These are phyloP conservation scores for Chaunax sp. DNA, from an alignment of 2,797 vertebrate species.

Conservation along the genomic window DNA sequence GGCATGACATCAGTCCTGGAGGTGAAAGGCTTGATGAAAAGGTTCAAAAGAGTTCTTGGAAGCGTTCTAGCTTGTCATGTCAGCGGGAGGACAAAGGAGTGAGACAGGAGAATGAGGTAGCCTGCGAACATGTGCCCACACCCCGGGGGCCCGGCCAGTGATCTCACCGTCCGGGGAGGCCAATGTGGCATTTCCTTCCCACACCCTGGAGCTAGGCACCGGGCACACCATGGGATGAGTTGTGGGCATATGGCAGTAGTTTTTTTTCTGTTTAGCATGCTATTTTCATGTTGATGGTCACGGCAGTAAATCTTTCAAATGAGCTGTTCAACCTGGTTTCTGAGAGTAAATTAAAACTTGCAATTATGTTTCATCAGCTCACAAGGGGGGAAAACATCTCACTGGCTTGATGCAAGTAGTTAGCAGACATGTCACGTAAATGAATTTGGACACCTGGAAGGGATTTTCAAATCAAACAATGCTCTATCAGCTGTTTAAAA, in stretches of 20 bases:
- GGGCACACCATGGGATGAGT: slow-evolving; percentile 46
- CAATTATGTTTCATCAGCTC: slow-evolving; percentile 71
- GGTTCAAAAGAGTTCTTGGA: slow-evolving; percentile 39
- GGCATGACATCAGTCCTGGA: slow-evolving; percentile 11
- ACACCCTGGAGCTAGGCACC: slow-evolving; percentile 43
- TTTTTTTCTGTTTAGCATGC: slow-evolving; percentile 31
- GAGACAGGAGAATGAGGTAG: slow-evolving; percentile 37
- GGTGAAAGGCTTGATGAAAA: slow-evolving; percentile 41
- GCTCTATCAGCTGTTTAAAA: slow-evolving; percentile 55
- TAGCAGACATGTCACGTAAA: slow-evolving; percentile 45
- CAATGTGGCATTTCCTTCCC: slow-evolving; percentile 77
- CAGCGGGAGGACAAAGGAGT: slow-evolving; percentile 58
- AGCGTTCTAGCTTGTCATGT: slow-evolving; percentile 44
- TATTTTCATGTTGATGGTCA: slow-evolving; percentile 45
- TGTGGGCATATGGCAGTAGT: slow-evolving; percentile 63
- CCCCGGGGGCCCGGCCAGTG: slow-evolving; percentile 66
- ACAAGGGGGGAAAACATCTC: slow-evolving; percentile 35
- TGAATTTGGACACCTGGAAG: slow-evolving; percentile 61
- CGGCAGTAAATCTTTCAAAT: slow-evolving; percentile 31
- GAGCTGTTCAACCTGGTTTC: slow-evolving; percentile 30
- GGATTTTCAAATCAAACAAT: slow-evolving; percentile 42
- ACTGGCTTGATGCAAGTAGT: slow-evolving; percentile 34
- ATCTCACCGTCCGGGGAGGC: slow-evolving; percentile 65
- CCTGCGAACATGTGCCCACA: slow-evolving; percentile 76
- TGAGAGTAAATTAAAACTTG: slow-evolving; percentile 49